A percentile compares a stretch with the other conserved stretches of the same genome.
Conservation (phyloP, 92 coral and sea anemone genomes). For the Pocillopora grandis region DNA sequence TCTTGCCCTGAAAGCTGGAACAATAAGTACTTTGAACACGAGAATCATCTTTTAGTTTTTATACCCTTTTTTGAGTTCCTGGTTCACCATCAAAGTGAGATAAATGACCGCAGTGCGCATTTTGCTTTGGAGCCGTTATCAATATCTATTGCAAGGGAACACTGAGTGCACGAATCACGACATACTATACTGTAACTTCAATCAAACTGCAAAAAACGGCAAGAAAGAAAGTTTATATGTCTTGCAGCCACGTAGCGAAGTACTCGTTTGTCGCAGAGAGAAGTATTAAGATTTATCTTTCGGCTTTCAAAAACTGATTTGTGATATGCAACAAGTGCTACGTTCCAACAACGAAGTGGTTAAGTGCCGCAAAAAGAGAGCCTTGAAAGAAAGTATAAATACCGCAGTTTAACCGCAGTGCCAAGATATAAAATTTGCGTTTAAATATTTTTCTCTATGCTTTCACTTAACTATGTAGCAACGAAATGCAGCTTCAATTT, state of each 20-base stretch:
- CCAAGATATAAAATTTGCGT: background rate
- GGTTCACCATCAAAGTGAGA: conserved; percentile 34
- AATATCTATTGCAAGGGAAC: background rate
- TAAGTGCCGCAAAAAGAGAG: background rate
- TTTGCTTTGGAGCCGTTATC: conserved; percentile 1
- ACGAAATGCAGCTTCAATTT: background rate
- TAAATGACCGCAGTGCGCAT: conserved; percentile 33
- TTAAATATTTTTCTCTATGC: background rate
- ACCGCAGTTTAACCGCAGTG: background rate
- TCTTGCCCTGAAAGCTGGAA: conserved; percentile 10
- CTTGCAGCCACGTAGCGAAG: background rate
- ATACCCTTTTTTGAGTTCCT: conserved; percentile 12
- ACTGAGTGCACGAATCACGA: background rate
- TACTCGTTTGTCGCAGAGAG: background rate
- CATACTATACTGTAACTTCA: background rate
- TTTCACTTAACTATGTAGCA: background rate
- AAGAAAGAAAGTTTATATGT: background rate
- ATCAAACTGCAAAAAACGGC: background rate
- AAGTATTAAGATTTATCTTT: background rate
- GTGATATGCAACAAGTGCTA: background rate
- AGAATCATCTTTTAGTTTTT: conserved; percentile 7
- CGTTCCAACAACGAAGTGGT: background rate
- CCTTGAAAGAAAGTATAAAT: background rate
- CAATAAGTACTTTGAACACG: conserved; percentile 5
- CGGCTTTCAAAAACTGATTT: background rate